Percentiles rank a stretch among this genome's conserved stretches.
phyloP scores from a whole-genome alignment of 2,888 invertebrate species.

The Sphinx pinastri region DNA sequence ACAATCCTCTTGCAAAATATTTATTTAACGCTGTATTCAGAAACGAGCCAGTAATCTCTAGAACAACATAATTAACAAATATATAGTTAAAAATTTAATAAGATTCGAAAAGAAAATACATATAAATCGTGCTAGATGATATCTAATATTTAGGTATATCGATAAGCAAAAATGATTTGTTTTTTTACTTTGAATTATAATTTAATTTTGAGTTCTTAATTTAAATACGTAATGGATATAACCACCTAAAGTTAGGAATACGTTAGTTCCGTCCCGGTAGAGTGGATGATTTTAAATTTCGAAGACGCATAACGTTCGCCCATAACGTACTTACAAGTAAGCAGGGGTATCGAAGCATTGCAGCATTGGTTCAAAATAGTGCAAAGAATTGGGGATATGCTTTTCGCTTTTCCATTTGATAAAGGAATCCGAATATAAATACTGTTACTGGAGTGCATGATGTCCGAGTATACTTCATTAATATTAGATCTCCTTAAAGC shows the following conservation, averaged over 20 bases:
- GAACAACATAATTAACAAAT: background rate
- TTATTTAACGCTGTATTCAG: background rate
- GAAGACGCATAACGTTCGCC: conserved; percentile 59
- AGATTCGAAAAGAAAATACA: too few species aligned
- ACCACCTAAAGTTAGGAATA: conserved; percentile 40
- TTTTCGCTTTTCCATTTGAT: too few species aligned
- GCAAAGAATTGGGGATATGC: too few species aligned
- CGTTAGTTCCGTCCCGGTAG: conserved; percentile 57
- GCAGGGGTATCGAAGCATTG: conserved; percentile 18
- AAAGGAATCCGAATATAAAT: too few species aligned
- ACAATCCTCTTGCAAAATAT: background rate
- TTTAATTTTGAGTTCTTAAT: background rate
- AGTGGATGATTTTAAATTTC: conserved; percentile 56
- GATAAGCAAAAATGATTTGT: too few species aligned
- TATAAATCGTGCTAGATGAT: too few species aligned
- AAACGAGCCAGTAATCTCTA: background rate
- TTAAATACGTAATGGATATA: background rate
- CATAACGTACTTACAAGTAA: conserved; percentile 40
- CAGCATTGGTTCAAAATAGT: background rate
- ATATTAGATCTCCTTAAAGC: too few species aligned
- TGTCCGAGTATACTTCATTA: too few species aligned
- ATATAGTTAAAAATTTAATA: too few species aligned
- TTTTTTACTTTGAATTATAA: background rate
- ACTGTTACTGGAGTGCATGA: too few species aligned
- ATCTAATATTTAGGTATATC: too few species aligned